Evolutionary conservation across 2,113 vertebrate genomes (phyloP).

Genomic region (Coturnix japonica): DNA sequence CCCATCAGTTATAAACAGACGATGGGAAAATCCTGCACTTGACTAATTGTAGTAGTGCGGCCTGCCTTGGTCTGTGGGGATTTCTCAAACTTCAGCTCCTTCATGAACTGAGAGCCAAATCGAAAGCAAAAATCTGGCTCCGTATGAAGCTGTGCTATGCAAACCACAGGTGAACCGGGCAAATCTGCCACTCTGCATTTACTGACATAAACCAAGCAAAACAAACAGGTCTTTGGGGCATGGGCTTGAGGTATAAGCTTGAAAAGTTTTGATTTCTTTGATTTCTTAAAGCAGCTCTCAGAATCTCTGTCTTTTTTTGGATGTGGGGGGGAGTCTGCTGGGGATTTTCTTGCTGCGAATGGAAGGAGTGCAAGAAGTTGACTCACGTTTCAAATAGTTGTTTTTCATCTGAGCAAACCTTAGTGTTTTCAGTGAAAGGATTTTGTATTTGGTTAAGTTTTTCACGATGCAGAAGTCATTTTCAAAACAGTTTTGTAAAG

Average conservation of each 20-base stretch:
- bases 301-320: not conserved
- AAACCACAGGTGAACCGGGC: not conserved
- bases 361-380: not conserved
- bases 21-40: conserved; percentile 72
- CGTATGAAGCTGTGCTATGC: not conserved
- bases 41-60: not conserved
- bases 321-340: not conserved
- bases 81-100: conserved; percentile 43
- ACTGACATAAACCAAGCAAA: not conserved
- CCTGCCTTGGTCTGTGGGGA: conserved; percentile 7
- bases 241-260: not conserved
- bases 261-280: not conserved
- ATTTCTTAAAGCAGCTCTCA: conserved; percentile 7
- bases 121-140: conserved; percentile 34
- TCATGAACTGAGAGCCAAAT: conserved; percentile 4
- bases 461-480: not conserved
- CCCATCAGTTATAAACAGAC: conserved; percentile 53
- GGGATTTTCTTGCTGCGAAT: conserved; percentile 7
- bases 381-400: not conserved
- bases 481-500: not conserved
- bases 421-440: not conserved
- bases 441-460: not conserved
- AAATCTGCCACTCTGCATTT: not conserved
- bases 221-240: not conserved
- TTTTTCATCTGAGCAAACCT: not conserved